Evolutionary conservation across 2,888 invertebrate genomes (phyloP).

Genomic region (Epinotia ramella): DNA sequence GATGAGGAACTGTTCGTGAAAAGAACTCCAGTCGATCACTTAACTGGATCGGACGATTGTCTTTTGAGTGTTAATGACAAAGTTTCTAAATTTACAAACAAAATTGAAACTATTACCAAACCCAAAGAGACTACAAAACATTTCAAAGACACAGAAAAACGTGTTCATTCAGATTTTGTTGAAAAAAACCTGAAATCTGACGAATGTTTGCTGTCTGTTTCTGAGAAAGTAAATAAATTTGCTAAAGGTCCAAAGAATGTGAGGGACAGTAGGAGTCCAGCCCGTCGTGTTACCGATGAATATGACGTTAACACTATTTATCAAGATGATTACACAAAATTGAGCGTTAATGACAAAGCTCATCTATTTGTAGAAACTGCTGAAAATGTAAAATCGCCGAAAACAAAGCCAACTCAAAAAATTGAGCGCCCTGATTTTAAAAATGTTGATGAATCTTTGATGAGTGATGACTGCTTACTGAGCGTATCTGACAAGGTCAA

Average conservation of each 20-base stretch:
- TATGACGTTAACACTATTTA: slow-evolving; percentile 84
- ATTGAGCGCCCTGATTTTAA: slow-evolving; percentile 81
- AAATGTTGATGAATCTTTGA: slow-evolving; percentile 85
- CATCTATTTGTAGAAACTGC: slow-evolving; percentile 87
- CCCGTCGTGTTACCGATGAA: slow-evolving; percentile 73
- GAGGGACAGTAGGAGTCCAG: slow-evolving; percentile 70
- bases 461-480: slow-evolving; percentile 85
- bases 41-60: slow-evolving; percentile 79
- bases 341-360: slow-evolving; percentile 88
- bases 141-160: slow-evolving; percentile 69
- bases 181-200: slow-evolving; percentile 83
- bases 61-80: slow-evolving; percentile 85
- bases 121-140: slow-evolving; percentile 61
- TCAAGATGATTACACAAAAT: slow-evolving; percentile 78
- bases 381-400: slow-evolving; percentile 80
- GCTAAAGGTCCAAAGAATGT: slow-evolving; percentile 77
- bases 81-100: slow-evolving; percentile 80
- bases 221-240: slow-evolving; percentile 89
- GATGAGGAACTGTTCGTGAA: slow-evolving; percentile 79
- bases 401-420: slow-evolving; percentile 69
- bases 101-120: slow-evolving; percentile 67
- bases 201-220: slow-evolving; percentile 88
- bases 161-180: slow-evolving; percentile 81
- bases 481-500: slow-evolving; percentile 88
- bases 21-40: slow-evolving; percentile 65